phyloP scores from a whole-genome alignment of 2,113 vertebrate species.

The Noctilio leporinus region DNA sequence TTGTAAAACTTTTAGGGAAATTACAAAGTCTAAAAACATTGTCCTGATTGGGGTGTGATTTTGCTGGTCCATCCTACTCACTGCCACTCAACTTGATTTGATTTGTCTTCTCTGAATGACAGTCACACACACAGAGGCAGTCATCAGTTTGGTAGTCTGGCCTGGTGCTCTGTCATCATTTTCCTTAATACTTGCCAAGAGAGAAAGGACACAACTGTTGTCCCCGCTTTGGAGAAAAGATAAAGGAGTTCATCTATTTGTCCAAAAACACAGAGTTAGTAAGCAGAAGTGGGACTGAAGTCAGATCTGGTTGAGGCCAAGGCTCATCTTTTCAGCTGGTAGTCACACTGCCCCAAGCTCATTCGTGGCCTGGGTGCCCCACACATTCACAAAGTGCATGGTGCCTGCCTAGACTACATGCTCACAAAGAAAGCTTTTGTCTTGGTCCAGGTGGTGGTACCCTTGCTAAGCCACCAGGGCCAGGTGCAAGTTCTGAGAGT shows the following conservation, averaged over 20 bases:
- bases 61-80: neutral
- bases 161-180: neutral
- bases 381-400: neutral
- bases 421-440: neutral
- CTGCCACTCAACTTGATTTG: neutral
- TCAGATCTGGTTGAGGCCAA: neutral
- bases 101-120: neutral
- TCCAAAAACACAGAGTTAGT: neutral
- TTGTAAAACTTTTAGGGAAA: conserved; percentile 68
- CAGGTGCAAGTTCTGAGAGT: neutral
- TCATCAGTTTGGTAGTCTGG: neutral
- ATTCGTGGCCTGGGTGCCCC: neutral
- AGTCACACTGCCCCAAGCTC: neutral
- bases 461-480: neutral
- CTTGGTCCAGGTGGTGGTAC: too few relatives aligned
- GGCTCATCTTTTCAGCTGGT: neutral
- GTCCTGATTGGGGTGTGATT: neutral
- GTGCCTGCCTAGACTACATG: too few relatives aligned
- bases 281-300: neutral
- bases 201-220: neutral
- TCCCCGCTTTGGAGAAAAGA: neutral
- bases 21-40: conserved; percentile 51
- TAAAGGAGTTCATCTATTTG: neutral
- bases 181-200: neutral
- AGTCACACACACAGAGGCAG: neutral